Evolutionary conservation across 2,113 vertebrate species (phyloP), one percentile per base, ranked within the genome.

Genomic region (Anarhynchus alexandrinus): DNA sequence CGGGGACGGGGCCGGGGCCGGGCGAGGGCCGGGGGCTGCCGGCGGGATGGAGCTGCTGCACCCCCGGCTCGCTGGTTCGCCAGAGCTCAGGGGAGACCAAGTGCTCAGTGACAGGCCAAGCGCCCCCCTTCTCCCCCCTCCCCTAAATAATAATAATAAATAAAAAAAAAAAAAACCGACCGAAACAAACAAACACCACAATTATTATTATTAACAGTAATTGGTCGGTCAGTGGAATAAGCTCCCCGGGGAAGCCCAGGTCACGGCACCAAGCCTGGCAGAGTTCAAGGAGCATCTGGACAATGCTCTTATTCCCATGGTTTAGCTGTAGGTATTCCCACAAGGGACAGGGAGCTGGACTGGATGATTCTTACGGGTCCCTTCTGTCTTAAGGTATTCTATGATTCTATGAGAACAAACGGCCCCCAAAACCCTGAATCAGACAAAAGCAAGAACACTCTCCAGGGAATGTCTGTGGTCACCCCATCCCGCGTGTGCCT

Each of bases 401-500:
- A 52, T 7, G n/a, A 52, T 23, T 55, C 10, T 55, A 15, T 34
- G 29, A 55, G 12, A 55, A 55, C 51, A 55, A 42, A 55, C 9
- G 1, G 15, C 29, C 19, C 51, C 27, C 45, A 17, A 52, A 34
- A 6, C 29, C 43, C 40, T 54, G 15, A 62, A 38, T 1, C 34
- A 54, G n/a, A 13, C 2, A 16, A 30, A n/a, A 27, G 15, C 26
- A 54, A 30, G 30, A 64, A 10, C 25, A 8, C 9, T 5, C 27
- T 10, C 27, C 36, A 6, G 23, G 2, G 13, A 29, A 12, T 3
- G 5, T 2, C 32, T 29, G 3, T 1, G 19, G 20, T 19, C 21
- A 11, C 27, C 22, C 8, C 30, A 45, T 2, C 57, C 32, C 42
- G 12, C 32, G 2, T 0, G 0, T 14, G n/a, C 38, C 74, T 13